Evolutionary conservation across 2,797 vertebrate species (phyloP), one percentile per base, ranked within the genome.

Genomic region (Prunella strophiata): DNA sequence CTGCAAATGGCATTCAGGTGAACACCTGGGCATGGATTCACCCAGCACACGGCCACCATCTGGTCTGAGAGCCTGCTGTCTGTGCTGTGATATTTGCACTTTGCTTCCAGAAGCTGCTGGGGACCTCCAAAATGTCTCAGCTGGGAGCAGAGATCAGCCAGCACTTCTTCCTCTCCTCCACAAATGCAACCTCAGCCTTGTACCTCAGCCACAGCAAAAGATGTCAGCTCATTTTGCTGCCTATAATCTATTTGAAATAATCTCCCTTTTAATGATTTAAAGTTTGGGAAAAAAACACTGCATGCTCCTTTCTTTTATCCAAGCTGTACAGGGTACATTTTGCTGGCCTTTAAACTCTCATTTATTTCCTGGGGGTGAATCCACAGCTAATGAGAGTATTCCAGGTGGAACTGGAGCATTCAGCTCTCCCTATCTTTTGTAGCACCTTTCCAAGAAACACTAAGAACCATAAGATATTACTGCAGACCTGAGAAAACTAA

Each of bases 401-500:
- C 93, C 92, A 93, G 42, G 73, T 67, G 77, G 92, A 95, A 80
- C 1, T 83, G 79, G 61, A 85, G 67, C 51, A 43, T 13, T 45
- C 73, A 79, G 50, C 43, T 66, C 26, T 2, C 91, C 81, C 95
- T 92, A 72, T 87, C 95, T 91, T 73, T 61, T 70, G 76, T 52
- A 93, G 55, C 92, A 94, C 84, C 91, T 96, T 95, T 81, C 88
- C 71, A 88, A 89, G 89, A 66, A 92, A 86, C 76, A 85, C 29
- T 48, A 80, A 85, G 80, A 93, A 81, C 82, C 48, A 6, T 48
- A 65, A 84, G 62, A 78, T 89, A 91, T 66, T 92, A 93, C 86
- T 74, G 80, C 91, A 90, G 88, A 92, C 79, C 63, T 34, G 34
- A 80, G 88, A 93, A 94, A 97, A 95, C 48, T 90, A 95, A 95